Evolutionary conservation across 2,797 vertebrate species (phyloP), one percentile per base, ranked within the genome.

Genomic region (Lithobates pipiens): DNA sequence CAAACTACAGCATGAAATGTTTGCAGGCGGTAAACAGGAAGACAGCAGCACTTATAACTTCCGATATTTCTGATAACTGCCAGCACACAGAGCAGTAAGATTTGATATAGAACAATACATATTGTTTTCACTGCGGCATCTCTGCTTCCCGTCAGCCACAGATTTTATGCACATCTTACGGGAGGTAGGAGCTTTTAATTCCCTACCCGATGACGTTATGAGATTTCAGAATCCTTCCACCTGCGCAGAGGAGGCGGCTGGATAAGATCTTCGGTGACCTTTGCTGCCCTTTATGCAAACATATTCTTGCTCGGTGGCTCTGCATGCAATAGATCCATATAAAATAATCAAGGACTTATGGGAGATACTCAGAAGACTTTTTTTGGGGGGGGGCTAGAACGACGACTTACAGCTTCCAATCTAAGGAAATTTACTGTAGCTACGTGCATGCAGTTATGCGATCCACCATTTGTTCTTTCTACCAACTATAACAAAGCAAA

Each of bases 251-350:
- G 67, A n/a, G 68, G 72, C 11, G 34, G 74, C 69, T 61, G 57
- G 54, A 82, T 73, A 73, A 50, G 71, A 77, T 77, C 36, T 73
- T 27, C 68, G 1, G 11, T 82, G 79, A 76, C 77, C 77, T 46
- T 18, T 25, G 65, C 34, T 68, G 70, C 21, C 70, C 84, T 86
- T n/a, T 86, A 81, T 86, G 46, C 63, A 76, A 81, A 85, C n/a
- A 44, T 18, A 32, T 70, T 69, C 39, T 27, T 16, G 46, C 67
- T 57, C 71, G 1, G 73, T 32, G 21, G 67, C 36, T 11, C 25
- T 18, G 63, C 18, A 70, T 34, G 23, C n/a, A 3, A 16, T 29
- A 42, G 32, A 72, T 46, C 16, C 11, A 2, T 69, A 61, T 16
- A 65, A 13, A 81, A 46, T 42, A 39, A 79, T 57, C 34, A 23